Base-by-base conservation (phyloP, 2,888 invertebrate species). In the Rhagophthalmus giganteus region DNA sequence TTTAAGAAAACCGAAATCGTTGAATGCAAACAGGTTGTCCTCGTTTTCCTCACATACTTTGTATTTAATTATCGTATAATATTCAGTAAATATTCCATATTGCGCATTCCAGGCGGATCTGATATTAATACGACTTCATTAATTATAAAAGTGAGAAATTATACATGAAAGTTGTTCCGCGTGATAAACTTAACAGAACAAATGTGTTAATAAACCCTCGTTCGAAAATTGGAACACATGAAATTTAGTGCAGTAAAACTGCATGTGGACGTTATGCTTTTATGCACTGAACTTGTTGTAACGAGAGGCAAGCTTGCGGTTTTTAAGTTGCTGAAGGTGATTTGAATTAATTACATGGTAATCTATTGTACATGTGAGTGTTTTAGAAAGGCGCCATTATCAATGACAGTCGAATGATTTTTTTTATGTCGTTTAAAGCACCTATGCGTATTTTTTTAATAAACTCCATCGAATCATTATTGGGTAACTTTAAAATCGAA, bases 171-270 rank as follows among this genome's bases (percentile, higher is more conserved):
- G 47, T 47, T 16, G 48, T 13, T 7, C 12, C 25, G 12, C 27
- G 27, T 44, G 44, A 6, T 32, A 44, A 40, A 27, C 20, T 25
- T 13, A 6, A 38, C 16, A 28, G 13, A 45, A 28, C 28, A 45
- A 45, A 45, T 45, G 45, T 45, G 45, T 45, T 45, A 45, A 35
- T 45, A 26, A 37, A 20, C 11, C 31, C 35, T 9, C n/a, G n/a
- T 27, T 11, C 25, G 34, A 38, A 45, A 45, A 45, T 31, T 45
- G 25, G 45, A 45, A 45, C 45, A 38, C 34, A n/a, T n/a, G 35
- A 35, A 44, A 44, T 35, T 20, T 30, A 35, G 12, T 38, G 31
- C 31, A 31, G 31, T 45, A 12, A 15, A 14, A 25, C 14, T 31
- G 14, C 24, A 38, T 16, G 37, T 45, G 30, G 31, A 45, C 37